These are phyloP conservation scores for Diabrotica virgifera DNA, from an alignment of 1,140 invertebrate genomes.

Conservation along the genomic window DNA sequence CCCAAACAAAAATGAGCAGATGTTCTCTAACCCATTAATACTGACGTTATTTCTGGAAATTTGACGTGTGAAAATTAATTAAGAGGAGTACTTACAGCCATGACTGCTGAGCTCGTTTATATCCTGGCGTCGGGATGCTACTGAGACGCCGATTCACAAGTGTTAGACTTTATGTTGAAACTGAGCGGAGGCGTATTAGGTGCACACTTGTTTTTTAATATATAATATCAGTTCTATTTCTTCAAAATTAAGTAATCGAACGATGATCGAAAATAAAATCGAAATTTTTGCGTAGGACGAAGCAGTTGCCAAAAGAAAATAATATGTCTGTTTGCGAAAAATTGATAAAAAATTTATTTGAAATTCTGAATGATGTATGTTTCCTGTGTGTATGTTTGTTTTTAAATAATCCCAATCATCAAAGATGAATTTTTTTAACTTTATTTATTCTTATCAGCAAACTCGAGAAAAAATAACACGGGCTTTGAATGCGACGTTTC, in stretches of 20 bases:
- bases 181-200: slow-evolving; percentile 35
- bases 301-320: neutral
- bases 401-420: too few species aligned
- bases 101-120: slow-evolving; percentile 30
- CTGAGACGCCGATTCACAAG: slow-evolving; percentile 34
- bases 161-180: slow-evolving; percentile 39
- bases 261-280: slow-evolving; percentile 18
- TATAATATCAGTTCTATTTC: slow-evolving; percentile 15
- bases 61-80: slow-evolving; percentile 1
- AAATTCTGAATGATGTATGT: too few species aligned
- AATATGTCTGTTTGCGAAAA: neutral
- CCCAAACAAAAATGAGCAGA: too few species aligned
- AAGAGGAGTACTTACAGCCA: slow-evolving; percentile 40
- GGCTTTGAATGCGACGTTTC: too few species aligned
- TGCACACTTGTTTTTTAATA: slow-evolving; percentile 35
- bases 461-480: too few species aligned
- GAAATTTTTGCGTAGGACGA: neutral
- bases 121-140: slow-evolving; percentile 42
- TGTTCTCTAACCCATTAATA: too few species aligned
- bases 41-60: too few species aligned
- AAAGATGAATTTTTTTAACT: too few species aligned
- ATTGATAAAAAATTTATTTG: neutral
- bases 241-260: slow-evolving; percentile 12
- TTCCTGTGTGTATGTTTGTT: too few species aligned
- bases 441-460: too few species aligned